These are phyloP conservation scores for Homarus americanus DNA, from an alignment of 1,140 invertebrate genomes.

Conservation along the genomic window DNA sequence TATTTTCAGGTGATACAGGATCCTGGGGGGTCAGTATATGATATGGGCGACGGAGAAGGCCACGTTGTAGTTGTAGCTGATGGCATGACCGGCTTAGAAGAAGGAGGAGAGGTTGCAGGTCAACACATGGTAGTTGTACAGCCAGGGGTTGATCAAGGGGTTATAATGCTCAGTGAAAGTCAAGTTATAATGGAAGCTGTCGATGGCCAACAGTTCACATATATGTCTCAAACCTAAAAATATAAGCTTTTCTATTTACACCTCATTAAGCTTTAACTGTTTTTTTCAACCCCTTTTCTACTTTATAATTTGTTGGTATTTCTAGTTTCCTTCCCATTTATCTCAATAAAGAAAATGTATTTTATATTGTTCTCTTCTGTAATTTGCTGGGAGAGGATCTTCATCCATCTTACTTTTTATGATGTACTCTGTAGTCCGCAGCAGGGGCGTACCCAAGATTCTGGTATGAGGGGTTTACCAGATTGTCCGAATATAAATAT, in stretches of 20 bases:
- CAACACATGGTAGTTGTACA: slow-evolving; percentile 62
- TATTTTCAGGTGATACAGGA: slow-evolving; percentile 44
- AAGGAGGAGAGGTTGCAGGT: slow-evolving; percentile 16
- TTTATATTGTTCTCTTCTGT: too few species aligned
- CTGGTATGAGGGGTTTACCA: too few species aligned
- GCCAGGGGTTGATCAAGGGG: slow-evolving; percentile 37
- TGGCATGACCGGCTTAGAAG: slow-evolving; percentile 32
- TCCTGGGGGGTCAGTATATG: slow-evolving; percentile 51
- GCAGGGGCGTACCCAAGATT: too few species aligned
- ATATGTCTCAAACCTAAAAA: slow-evolving; percentile 15
- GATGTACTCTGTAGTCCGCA: too few species aligned
- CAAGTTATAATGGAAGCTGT: slow-evolving; percentile 58
- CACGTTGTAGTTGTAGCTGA: slow-evolving; percentile 57
- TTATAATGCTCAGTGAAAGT: slow-evolving; percentile 56
- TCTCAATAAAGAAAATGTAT: too few species aligned
- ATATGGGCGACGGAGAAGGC: slow-evolving; percentile 60
- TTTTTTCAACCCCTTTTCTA: too few species aligned
- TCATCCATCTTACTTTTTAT: too few species aligned
- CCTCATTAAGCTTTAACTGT: too few species aligned
- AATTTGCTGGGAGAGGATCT: too few species aligned
- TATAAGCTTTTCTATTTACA: background rate
- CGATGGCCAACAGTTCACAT: slow-evolving; percentile 40
- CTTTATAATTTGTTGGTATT: too few species aligned
- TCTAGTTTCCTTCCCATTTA: too few species aligned
- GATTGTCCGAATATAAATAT: too few species aligned